Evolutionary conservation across 2,888 invertebrate genomes (phyloP), one percentile per base, ranked within the genome.

Genomic region (Drosophila incognita): DNA sequence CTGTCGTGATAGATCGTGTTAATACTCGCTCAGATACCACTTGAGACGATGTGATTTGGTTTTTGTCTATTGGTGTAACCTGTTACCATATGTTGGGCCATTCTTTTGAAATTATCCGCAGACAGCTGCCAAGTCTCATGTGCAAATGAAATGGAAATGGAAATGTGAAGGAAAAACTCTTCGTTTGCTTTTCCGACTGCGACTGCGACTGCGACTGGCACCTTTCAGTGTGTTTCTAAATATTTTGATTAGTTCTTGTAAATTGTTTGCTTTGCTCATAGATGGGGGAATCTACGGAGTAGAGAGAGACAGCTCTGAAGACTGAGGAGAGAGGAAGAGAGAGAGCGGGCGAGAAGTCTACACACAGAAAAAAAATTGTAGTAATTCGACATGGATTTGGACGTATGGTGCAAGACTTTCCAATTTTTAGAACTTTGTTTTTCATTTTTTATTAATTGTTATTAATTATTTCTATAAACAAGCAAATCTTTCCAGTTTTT

Each of bases 211-310:
- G 72, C 46, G 70, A 68, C 65, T 77, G 81, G 66, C 84, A 85
- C 84, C 84, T 85, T 89, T 84, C 85, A 79, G 69, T 65, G 65
- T 58, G 46, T 72, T 69, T 76, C 78, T 71, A 86, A 86, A 86
- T 86, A 88, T 90, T 86, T 86, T 86, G 85, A 90, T 86, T 90
- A 79, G 90, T 78, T 73, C 83, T 71, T 86, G 85, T 88, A 86
- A 90, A 78, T 73, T 88, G 90, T 77, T 76, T 76, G 82, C 69
- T 60, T 69, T 70, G 66, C 51, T 52, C 10, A 29, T n/a, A 29
- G 29, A 38, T 10, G 56, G 31, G 13, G 52, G 24, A 46, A 46
- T 24, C 21, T 24, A 46, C 53, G 35, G 57, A 18, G 49, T 27
- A 49, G 27, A 49, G 18, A 0, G 5, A 46, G 21, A 21, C 6